These are phyloP conservation scores for Rousettus leschenaultii DNA, from an alignment of 2,113 vertebrate genomes.

Conservation along the genomic window DNA sequence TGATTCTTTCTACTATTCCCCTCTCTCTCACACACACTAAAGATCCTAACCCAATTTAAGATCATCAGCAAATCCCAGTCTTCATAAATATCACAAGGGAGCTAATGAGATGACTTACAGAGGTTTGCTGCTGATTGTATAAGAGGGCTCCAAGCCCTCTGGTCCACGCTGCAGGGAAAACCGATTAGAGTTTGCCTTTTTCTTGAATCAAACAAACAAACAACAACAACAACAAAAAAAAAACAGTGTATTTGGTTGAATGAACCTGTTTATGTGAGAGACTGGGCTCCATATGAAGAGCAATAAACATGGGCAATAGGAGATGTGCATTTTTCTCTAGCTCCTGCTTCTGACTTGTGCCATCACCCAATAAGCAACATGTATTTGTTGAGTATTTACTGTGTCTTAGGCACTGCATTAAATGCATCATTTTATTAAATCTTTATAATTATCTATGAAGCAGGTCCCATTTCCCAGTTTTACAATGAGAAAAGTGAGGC, in stretches of 20 bases:
- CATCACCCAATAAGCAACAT: background rate
- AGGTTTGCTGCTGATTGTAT: background rate
- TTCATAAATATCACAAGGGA: conserved; percentile 58
- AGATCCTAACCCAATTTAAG: conserved; percentile 54
- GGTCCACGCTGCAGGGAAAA: background rate
- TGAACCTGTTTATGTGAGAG: conserved; percentile 11
- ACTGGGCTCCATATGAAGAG: background rate
- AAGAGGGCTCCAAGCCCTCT: background rate
- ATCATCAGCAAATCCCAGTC: conserved; percentile 52
- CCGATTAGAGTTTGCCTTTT: background rate
- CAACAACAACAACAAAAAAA: background rate
- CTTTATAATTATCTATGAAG: background rate
- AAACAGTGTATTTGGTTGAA: background rate
- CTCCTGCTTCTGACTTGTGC: background rate
- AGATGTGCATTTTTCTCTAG: background rate
- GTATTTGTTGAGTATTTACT: background rate
- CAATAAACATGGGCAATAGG: background rate
- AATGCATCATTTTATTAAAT: background rate
- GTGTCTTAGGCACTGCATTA: background rate
- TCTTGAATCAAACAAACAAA: background rate
- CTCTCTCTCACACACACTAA: background rate
- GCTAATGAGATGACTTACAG: conserved; percentile 52
- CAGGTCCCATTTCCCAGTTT: background rate
- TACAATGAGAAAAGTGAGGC: background rate
- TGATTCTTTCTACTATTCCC: background rate